phyloP scores from a whole-genome alignment of 2,113 vertebrate species.

The Plectropomus leopardus region DNA sequence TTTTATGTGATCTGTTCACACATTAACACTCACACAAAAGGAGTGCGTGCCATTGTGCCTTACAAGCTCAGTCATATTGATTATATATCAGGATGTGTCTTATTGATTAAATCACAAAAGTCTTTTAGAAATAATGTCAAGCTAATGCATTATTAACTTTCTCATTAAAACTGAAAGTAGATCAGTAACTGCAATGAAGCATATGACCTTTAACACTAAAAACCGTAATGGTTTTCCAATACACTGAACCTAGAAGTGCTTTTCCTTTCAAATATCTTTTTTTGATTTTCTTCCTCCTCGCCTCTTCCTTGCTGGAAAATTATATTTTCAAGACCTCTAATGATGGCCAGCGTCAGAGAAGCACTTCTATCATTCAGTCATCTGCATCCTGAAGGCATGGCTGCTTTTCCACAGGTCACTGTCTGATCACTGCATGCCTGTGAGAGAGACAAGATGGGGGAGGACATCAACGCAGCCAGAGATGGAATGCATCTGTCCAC shows the following conservation, averaged over 20 bases:
- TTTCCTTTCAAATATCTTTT: neutral
- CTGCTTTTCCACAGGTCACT: slow-evolving; percentile 56
- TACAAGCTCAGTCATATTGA: slow-evolving; percentile 36
- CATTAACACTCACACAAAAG: slow-evolving; percentile 14
- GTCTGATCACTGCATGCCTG: slow-evolving; percentile 49
- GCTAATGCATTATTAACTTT: slow-evolving; percentile 50
- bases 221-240: slow-evolving; percentile 9
- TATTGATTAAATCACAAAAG: slow-evolving; percentile 45
- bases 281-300: slow-evolving; percentile 4
- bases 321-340: slow-evolving; percentile 8
- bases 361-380: slow-evolving; percentile 6
- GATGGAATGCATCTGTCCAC: slow-evolving; percentile 75
- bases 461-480: slow-evolving; percentile 57
- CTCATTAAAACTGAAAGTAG: slow-evolving; percentile 11
- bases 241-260: neutral
- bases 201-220: slow-evolving; percentile 45
- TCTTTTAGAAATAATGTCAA: slow-evolving; percentile 33
- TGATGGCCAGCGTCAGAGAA: slow-evolving; percentile 16
- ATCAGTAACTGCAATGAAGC: neutral
- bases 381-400: slow-evolving; percentile 40
- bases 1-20: slow-evolving; percentile 33
- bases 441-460: slow-evolving; percentile 56
- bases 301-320: slow-evolving; percentile 17
- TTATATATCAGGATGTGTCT: slow-evolving; percentile 16
- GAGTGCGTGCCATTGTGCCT: neutral